Base-by-base conservation (phyloP, 2,113 vertebrate species). In the Rhabdomys dilectus region DNA sequence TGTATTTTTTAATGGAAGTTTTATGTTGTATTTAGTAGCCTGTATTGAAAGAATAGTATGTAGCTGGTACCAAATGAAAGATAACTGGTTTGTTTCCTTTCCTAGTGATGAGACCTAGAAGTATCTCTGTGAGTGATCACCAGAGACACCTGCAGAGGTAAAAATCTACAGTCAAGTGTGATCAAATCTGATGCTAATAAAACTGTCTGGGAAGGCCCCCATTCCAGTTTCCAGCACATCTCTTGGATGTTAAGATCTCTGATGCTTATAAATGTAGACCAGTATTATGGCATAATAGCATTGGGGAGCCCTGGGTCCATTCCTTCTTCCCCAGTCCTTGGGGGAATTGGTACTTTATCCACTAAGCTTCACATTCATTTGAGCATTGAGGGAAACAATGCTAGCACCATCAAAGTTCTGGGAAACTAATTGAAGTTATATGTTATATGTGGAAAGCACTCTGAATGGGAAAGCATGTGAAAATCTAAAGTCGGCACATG, bases 361-460 rank as follows among this genome's bases (percentile, higher is more conserved):
- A 2, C 21, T 45, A 26, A 92, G 10, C 26, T 39, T 88, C 51
- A 88, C 56, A 48, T 94, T 97, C 21, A 77, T 81, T 85, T 94
- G n/a, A 76, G 77, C 80, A 70, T 24, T 68, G 77, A 68, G 82
- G 60, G 29, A 89, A 95, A 85, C 86, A 82, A 94, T 53, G 58
- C 77, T 53, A 72, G 68, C n/a, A 88, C 36, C 34, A 45, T 92
- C 53, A 86, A 3, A 77, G 77, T 51, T 29, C 81, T 66, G 53
- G 91, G 85, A 91, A 93, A 92, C 82, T 98, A 91, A 97, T 91
- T 91, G 81, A 97, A 97, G 91, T 78, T 85, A 89, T 88, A 96
- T 73, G 91, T 78, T 85, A 89, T 88, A 96, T 73, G 64, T 96
- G 81, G 91, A 94, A 97, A 96, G 89, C 66, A 92, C 88, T 92